phyloP scores from a whole-genome alignment of 92 coral and sea anemone species.

The Palythoa heliodiscus region DNA sequence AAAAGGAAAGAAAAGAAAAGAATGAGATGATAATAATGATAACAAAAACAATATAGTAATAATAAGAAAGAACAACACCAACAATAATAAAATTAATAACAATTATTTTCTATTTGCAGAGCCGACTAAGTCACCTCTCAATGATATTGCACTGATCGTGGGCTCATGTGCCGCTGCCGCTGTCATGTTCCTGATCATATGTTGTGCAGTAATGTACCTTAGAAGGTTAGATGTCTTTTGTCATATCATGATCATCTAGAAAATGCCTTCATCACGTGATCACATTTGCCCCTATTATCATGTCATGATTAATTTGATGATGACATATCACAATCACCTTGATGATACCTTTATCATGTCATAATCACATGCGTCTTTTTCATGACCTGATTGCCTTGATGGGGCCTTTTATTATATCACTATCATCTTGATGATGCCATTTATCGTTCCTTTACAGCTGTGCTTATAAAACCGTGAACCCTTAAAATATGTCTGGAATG shows the following conservation, averaged over 20 bases:
- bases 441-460: too few relatives aligned
- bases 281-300: too few relatives aligned
- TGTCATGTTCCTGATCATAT: not conserved
- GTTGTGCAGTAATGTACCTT: not conserved
- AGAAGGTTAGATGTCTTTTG: not conserved
- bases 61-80: not conserved
- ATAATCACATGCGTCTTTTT: too few relatives aligned
- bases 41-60: not conserved
- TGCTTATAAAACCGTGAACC: too few relatives aligned
- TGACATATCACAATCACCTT: too few relatives aligned
- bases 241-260: too few relatives aligned
- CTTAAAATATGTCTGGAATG: too few relatives aligned
- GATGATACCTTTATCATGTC: too few relatives aligned
- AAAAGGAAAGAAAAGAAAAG: too few relatives aligned
- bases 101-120: not conserved
- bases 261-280: too few relatives aligned
- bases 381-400: not conserved
- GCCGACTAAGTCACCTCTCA: not conserved
- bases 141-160: not conserved
- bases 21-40: not conserved
- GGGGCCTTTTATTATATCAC: not conserved
- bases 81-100: not conserved
- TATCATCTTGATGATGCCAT: too few relatives aligned
- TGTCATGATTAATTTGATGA: too few relatives aligned
- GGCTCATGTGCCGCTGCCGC: not conserved